Evolutionary conservation across 2,888 invertebrate species (phyloP).

Genomic region (Smittia sp.): DNA sequence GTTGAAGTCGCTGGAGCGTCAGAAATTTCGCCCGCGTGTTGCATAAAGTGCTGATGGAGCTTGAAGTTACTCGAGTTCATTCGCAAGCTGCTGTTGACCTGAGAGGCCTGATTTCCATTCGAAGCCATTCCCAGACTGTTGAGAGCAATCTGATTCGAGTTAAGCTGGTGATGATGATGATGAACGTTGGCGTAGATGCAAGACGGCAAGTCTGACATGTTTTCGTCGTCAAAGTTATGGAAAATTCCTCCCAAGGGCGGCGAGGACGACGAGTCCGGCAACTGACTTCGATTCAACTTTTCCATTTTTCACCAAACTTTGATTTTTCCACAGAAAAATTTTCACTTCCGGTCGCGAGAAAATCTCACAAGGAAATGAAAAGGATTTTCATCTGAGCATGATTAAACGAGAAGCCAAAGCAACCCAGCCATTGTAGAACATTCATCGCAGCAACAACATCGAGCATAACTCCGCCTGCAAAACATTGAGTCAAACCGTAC

Average conservation of each 20-base stretch:
- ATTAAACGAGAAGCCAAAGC: background rate
- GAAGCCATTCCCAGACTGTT: conserved; percentile 48
- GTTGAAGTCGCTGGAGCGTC: conserved; percentile 32
- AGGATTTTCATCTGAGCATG: conserved; percentile 14
- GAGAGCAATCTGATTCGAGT: conserved; percentile 46
- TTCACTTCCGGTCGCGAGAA: conserved; percentile 1
- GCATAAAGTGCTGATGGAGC: conserved; percentile 53
- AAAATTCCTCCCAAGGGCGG: conserved; percentile 59
- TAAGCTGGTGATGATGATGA: conserved; percentile 54
- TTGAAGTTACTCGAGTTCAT: conserved; percentile 42
- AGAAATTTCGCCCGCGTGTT: conserved; percentile 45
- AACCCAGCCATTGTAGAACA: conserved; percentile 1
- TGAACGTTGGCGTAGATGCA: conserved; percentile 72
- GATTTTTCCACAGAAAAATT: conserved; percentile 20
- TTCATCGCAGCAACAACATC: background rate
- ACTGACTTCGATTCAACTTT: conserved; percentile 58
- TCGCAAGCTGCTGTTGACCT: conserved; percentile 43
- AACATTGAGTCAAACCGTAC: background rate
- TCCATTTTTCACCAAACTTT: conserved; percentile 40
- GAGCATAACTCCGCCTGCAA: conserved; percentile 29
- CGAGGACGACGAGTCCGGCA: conserved; percentile 69
- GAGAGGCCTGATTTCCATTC: conserved; percentile 45
- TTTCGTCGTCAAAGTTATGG: conserved; percentile 55
- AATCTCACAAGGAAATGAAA: background rate
- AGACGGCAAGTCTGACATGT: conserved; percentile 72